Conservation (phyloP, 2,113 vertebrate genomes). For the Lethenteron camtschaticum region DNA sequence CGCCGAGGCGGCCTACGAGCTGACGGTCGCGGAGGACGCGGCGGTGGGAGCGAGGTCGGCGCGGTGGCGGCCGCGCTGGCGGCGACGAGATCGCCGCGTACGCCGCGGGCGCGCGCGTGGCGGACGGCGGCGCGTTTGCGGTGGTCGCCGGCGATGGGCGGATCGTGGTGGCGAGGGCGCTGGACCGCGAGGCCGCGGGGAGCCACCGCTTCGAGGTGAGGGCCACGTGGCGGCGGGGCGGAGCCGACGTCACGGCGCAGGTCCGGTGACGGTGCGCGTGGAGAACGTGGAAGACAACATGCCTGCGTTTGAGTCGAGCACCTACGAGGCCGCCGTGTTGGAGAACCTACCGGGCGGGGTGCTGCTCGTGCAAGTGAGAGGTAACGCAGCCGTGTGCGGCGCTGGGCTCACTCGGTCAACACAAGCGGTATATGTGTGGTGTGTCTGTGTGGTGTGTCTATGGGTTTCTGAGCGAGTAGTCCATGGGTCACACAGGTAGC, state of each 20-base stretch:
- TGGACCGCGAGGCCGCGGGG: slow-evolving; percentile 72
- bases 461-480: too few species aligned
- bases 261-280: slow-evolving; percentile 66
- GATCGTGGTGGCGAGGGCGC: slow-evolving; percentile 64
- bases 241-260: slow-evolving; percentile 33
- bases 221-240: slow-evolving; percentile 31
- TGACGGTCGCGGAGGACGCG: slow-evolving; percentile 50
- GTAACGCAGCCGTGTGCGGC: too few species aligned
- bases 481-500: too few species aligned
- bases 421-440: too few species aligned
- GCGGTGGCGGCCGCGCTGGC: slow-evolving; percentile 43
- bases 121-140: slow-evolving; percentile 61
- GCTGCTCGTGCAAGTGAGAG: slow-evolving; percentile 53
- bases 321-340: slow-evolving; percentile 53
- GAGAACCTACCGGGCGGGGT: slow-evolving; percentile 65
- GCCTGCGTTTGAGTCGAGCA: slow-evolving; percentile 59
- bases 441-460: too few species aligned
- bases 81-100: slow-evolving; percentile 35
- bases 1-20: slow-evolving; percentile 61
- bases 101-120: slow-evolving; percentile 65
- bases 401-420: too few species aligned
- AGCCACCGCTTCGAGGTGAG: slow-evolving; percentile 71
- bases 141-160: slow-evolving; percentile 49
- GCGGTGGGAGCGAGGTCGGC: slow-evolving; percentile 66
- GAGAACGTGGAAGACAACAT: slow-evolving; percentile 76